Evolutionary conservation across 2,797 vertebrate species (phyloP).

Genomic region (Anas flavirostris): DNA sequence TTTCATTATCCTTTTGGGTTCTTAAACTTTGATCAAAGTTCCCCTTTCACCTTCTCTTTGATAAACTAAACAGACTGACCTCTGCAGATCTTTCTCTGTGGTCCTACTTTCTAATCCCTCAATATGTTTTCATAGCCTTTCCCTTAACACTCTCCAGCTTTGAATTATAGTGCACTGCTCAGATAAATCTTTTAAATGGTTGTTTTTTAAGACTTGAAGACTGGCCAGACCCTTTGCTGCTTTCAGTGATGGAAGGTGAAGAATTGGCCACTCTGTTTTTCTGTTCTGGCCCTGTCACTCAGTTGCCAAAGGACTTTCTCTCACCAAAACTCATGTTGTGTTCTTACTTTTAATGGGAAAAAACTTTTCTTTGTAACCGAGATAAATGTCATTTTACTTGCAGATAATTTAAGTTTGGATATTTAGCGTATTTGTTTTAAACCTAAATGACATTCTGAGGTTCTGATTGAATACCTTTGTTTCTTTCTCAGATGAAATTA

Average conservation of each 20-base stretch:
- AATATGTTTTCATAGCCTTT: background rate
- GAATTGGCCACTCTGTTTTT: background rate
- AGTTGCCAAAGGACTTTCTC: background rate
- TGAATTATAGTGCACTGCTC: background rate
- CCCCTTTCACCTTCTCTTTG: background rate
- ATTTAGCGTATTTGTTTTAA: background rate
- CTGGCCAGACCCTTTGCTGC: background rate
- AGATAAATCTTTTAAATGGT: background rate
- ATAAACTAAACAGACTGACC: background rate
- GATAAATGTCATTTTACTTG: fast-evolving
- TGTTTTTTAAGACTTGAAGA: background rate
- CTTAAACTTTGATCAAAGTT: conserved; percentile 3
- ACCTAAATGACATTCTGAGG: background rate
- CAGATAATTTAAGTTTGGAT: background rate
- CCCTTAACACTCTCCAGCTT: background rate
- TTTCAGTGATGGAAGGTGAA: background rate
- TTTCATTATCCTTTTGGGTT: background rate
- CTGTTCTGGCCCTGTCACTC: background rate
- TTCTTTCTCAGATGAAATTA: background rate
- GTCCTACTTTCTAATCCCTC: background rate
- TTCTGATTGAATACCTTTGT: background rate
- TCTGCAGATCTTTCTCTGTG: background rate
- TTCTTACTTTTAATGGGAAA: background rate
- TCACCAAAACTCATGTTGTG: background rate
- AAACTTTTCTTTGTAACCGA: fast-evolving